Evolutionary conservation across 2,888 invertebrate species (phyloP), one percentile per base, ranked within the genome.

Genomic region (Orchestes rusci): DNA sequence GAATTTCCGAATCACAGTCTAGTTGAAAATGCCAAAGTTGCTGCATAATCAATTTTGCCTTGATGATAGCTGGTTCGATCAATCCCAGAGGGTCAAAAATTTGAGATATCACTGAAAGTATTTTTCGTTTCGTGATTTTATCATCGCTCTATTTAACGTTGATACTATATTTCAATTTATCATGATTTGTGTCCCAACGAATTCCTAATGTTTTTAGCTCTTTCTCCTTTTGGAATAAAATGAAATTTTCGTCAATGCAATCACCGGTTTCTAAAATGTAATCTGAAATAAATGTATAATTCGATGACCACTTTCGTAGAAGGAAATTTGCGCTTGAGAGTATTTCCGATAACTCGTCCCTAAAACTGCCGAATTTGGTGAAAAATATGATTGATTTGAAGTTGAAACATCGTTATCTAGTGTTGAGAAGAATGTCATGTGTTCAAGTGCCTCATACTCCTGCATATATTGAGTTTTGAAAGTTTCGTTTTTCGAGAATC

Each of bases 371-470:
- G 29, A 20, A 33, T 39, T 33, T 8, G 45, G 39, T 35, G 30
- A 39, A 28, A 35, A 45, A 17, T 31, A 33, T n/a, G 13, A 16
- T 4, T 10, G 8, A 36, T 12, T 36, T 7, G 13, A 5, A 5
- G 10, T 38, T 13, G 27, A 28, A 15, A 28, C n/a, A n/a, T 38
- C 17, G 13, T 15, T 29, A 8, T 29, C 31, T 32, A 31, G 12
- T n/a, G 18, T 27, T 16, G 30, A 13, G 17, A 39, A 18, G 8
- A 41, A n/a, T 2, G 50, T 40, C 52, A 53, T 53, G 18, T 51
- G 50, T 1, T 29, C 34, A 7, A 53, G 27, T 5, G 18, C 12
- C 20, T 46, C 40, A 32, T 51, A 50, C 28, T 51, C 48, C n/a
- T 23, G 30, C 38, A n/a, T 23, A 17, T 46, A 51, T 18, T 44